A percentile compares a stretch with the other conserved stretches of the same genome.
phyloP scores from a whole-genome alignment of 1,140 invertebrate species.

The Drosophila takahashii region DNA sequence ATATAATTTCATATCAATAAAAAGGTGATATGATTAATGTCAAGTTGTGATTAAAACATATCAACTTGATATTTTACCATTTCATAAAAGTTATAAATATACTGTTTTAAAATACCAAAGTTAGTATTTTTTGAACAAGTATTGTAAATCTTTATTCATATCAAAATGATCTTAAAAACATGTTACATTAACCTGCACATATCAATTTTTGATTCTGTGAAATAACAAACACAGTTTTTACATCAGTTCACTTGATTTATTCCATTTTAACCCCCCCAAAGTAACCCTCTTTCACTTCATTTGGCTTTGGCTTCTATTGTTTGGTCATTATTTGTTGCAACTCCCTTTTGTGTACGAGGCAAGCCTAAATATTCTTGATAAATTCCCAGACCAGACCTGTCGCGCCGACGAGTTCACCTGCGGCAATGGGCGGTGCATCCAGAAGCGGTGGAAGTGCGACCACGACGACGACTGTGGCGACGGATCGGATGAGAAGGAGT shows the following conservation, averaged over 20 bases:
- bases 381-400: conserved; percentile 90
- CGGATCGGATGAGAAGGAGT: conserved; percentile 92
- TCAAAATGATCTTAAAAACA: no score
- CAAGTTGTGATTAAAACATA: no score
- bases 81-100: no score
- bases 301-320: conserved; percentile 13
- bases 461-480: conserved; percentile 94
- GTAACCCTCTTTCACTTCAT: conserved; percentile 10
- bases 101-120: no score
- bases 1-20: no score
- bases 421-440: conserved; percentile 94
- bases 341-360: conserved; percentile 7
- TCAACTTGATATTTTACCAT: no score
- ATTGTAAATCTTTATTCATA: no score
- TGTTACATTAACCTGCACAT: no score
- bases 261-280: background rate
- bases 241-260: background rate
- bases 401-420: conserved; percentile 95
- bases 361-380: conserved; percentile 36
- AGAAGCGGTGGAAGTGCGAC: conserved; percentile 94
- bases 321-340: conserved; percentile 16
- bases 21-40: no score
- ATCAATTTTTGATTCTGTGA: no score
- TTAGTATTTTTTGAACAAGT: no score
- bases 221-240: no score